Percentiles rank a stretch among this genome's conserved stretches.
Evolutionary conservation across 2,797 vertebrate genomes (phyloP).

Genomic region (Delichon dasypus): DNA sequence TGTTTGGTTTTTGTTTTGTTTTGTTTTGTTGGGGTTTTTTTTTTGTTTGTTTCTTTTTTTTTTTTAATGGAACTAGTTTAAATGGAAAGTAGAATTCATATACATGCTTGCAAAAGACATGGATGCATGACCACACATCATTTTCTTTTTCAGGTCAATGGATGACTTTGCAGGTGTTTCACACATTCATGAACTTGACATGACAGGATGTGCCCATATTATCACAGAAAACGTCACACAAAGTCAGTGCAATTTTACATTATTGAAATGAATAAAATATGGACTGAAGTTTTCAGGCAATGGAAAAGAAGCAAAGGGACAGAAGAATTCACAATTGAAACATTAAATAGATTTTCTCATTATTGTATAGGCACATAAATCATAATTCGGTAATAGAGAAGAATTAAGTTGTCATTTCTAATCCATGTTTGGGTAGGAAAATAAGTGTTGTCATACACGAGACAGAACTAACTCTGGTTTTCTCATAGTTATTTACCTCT

Average conservation of each 20-base stretch:
- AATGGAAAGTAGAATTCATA: not conserved
- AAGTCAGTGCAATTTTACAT: not conserved
- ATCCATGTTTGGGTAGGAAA: not conserved
- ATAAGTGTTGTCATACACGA: not conserved
- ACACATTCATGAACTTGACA: not conserved
- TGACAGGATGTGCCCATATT: not conserved
- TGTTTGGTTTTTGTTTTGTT: too few species aligned
- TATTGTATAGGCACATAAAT: not conserved
- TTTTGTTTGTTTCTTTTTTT: not conserved
- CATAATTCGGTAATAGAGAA: not conserved
- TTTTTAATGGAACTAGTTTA: not conserved
- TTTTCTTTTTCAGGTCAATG: not conserved
- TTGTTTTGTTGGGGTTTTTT: too few species aligned
- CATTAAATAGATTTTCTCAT: not conserved
- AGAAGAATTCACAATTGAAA: not conserved
- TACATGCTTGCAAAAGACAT: not conserved
- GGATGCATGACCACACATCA: not conserved
- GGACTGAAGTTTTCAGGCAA: not conserved
- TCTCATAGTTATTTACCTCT: not conserved
- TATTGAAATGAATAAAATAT: not conserved
- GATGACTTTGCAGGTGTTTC: not conserved
- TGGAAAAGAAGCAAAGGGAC: not conserved
- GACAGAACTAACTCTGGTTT: not conserved
- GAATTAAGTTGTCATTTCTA: not conserved
- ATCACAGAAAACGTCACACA: not conserved